Percentiles rank a stretch among this genome's conserved stretches.
phyloP scores from a whole-genome alignment of 2,888 invertebrate species.

The Dasypolia templi region DNA sequence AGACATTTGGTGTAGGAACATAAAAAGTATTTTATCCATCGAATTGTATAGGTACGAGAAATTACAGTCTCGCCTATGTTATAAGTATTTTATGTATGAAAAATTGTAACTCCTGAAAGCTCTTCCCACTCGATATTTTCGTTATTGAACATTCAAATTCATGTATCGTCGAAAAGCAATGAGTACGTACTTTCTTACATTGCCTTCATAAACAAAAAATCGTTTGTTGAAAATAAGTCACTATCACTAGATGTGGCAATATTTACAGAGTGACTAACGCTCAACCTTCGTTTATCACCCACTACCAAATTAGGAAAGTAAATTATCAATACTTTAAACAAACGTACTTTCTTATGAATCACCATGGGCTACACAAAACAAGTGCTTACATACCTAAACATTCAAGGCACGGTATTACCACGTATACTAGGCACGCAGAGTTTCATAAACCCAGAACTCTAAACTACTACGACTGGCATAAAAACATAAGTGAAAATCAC shows the following conservation, averaged over 20 bases:
- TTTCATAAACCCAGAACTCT: background rate
- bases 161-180: background rate
- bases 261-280: constrained; percentile 11
- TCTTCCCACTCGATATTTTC: too few species aligned
- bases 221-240: background rate
- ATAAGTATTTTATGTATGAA: background rate
- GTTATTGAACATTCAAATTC: background rate
- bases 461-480: background rate
- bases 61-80: too few species aligned
- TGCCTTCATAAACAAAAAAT: background rate
- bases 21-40: too few species aligned
- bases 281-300: constrained; percentile 9
- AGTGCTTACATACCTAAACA: background rate
- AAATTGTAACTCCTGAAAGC: too few species aligned
- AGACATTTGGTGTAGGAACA: too few species aligned
- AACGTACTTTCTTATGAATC: constrained; percentile 52
- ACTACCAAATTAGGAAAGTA: constrained; percentile 37
- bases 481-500: background rate
- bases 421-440: background rate
- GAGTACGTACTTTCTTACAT: background rate
- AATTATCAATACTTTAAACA: constrained; percentile 35
- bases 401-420: background rate
- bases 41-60: too few species aligned
- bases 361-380: constrained; percentile 2
- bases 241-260: constrained; percentile 8